Base-by-base conservation (phyloP, 2,113 vertebrate species). In the Scolopax mira region DNA sequence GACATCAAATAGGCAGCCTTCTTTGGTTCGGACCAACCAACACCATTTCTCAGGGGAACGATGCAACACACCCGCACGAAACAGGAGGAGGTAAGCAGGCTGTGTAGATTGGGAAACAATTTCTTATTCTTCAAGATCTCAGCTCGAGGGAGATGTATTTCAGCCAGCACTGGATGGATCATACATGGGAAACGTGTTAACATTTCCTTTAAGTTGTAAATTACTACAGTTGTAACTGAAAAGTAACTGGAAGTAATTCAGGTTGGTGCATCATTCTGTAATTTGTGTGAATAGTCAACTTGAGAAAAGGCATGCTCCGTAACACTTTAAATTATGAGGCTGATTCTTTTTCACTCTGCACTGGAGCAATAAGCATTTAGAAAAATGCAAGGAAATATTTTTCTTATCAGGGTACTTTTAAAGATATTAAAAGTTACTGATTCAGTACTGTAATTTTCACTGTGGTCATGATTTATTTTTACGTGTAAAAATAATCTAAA, bases 41-140 rank as follows among this genome's bases (percentile, higher is more conserved):
- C 96, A 99, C 89, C 99, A 98, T 95, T 99, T 99, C 98, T 99
- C 98, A 98, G 99, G 98, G 89, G 99, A 99, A 98, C 97, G 98
- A 97, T 99, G 99, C 97, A 99, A 98, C 97, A 99, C 99, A 88
- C 99, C 99, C 25, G 99, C 98, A 82, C 98, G 99, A n/a, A 99
- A 98, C 97, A 98, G 99, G 95, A 99, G 99, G 93, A 99, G 99
- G 99, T 99, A 97, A 90, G 96, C 92, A 85, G 46, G 28, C 78
- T 75, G 18, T 10, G 60, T 30, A 35, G 46, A 13, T 22, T 67
- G 64, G 60, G 55, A 30, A 57, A 23, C 9, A 13, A 13, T 28
- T 89, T 86, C 13, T 85, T 85, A 7, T 0, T 87, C 44, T 94
- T 66, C 15, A 30, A 14, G 9, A 46, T 81, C 83, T 67, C 54